Evolutionary conservation across 2,888 invertebrate genomes (phyloP).

Genomic region (Clitarchus hookeri): DNA sequence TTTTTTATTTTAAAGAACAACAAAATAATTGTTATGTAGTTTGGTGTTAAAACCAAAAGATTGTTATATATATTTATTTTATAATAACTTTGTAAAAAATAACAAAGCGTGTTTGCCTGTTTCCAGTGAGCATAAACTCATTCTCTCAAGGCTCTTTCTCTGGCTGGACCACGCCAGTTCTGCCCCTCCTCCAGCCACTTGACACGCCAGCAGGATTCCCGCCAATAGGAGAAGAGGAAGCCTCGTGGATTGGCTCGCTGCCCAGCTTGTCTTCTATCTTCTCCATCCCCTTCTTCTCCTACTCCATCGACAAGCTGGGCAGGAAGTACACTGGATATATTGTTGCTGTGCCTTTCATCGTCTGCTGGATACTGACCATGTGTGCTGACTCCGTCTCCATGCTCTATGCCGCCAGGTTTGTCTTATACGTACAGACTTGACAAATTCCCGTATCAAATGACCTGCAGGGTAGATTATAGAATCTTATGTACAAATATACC

Average conservation of each 20-base stretch:
- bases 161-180: not conserved
- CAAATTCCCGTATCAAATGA: no score
- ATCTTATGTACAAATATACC: no score
- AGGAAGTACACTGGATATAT: not conserved
- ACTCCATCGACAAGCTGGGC: not conserved
- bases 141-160: not conserved
- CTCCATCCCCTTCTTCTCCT: not conserved
- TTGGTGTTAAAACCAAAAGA: no score
- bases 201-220: not conserved
- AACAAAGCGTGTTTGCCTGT: not conserved
- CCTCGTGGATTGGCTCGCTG: slow-evolving; percentile 5
- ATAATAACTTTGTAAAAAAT: no score
- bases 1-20: no score
- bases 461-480: no score
- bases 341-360: not conserved
- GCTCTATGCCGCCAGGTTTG: not conserved
- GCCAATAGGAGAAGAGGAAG: not conserved
- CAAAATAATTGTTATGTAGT: no score
- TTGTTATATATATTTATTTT: no score
- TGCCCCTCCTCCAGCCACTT: slow-evolving; percentile 8
- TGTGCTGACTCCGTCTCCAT: not conserved
- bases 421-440: no score
- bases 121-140: not conserved
- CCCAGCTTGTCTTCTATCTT: not conserved
- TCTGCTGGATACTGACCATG: not conserved